Base-by-base conservation (phyloP, 1,140 invertebrate genomes). In the Orius insidiosus region DNA sequence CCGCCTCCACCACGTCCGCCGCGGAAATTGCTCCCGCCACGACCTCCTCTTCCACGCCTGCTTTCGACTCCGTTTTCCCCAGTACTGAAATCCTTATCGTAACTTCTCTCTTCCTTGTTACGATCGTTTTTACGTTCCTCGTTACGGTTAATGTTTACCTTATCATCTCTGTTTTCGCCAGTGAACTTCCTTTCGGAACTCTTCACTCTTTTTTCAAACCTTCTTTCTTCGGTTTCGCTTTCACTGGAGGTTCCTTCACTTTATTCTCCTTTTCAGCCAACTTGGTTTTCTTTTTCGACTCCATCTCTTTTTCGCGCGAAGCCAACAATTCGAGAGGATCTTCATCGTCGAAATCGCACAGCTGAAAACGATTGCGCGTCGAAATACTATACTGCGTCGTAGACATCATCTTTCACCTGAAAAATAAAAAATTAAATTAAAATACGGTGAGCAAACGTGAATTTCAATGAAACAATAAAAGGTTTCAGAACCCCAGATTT, bases 31-130 rank as follows among this genome's bases (percentile, higher is more conserved):
- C 3, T 31, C 33, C 7, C 43, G 16, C 60, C 63, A 32, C 58
- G 54, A 38, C 62, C 58, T 40, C 66, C 62, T 31, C 59, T 59
- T 32, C 57, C 55, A 2, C 64, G 59, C 31, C 62, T 57, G 40
- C 61, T 58, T 15, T 43, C 41, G 40, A 56, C 59, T 40, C 63
- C 63, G 16, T 37, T 40, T 9, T 48, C 47, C 3, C 37, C 47
- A 33, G 13, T 13, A 14, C 38, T 30, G 13, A 13, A 32, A 11
- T 24, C 18, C 10, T 33, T 14, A 41, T 36, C 44, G n/a, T 15
- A 2, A 15, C 13, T 24, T 10, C 35, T 24, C 11, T 47, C 46
- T 14, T 31, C 13, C 14, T 10, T 18, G 34, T 11, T 41, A 33
- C 19, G 15, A 24, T 32, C 13, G 11, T 34, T 34, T 11, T 41